These are phyloP conservation scores for Bettongia penicillata DNA, from an alignment of 2,113 vertebrate genomes.

Conservation along the genomic window DNA sequence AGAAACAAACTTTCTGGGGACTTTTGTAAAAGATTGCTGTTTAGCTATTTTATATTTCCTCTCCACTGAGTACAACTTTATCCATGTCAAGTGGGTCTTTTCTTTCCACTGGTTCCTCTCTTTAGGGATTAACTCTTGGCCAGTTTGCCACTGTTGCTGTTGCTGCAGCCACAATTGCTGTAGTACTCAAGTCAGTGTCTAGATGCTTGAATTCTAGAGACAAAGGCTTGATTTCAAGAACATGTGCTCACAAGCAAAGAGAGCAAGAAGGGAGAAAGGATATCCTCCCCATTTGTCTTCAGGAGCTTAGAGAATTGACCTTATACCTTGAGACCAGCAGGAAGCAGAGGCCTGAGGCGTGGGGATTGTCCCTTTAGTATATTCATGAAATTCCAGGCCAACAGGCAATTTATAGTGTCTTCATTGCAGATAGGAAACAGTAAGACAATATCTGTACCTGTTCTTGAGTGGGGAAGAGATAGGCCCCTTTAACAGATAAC, in stretches of 20 bases:
- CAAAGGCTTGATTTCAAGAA: not conserved
- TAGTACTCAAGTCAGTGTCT: not conserved
- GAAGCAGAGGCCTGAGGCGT: not conserved
- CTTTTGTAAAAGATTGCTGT: not conserved
- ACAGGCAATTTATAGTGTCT: not conserved
- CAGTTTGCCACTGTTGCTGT: not conserved
- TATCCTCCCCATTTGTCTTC: not conserved
- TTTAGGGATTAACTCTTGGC: not conserved
- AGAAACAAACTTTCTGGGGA: not conserved
- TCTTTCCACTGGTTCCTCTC: not conserved
- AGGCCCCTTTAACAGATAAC: not conserved
- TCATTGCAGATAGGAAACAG: not conserved
- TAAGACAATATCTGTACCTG: not conserved
- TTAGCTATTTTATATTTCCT: not conserved
- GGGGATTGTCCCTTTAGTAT: not conserved
- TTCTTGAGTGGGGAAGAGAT: not conserved
- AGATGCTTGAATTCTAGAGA: not conserved
- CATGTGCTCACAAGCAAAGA: not conserved
- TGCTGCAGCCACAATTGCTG: not conserved
- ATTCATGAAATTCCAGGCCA: not conserved
- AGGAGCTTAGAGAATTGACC: not conserved
- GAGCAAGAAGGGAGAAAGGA: not conserved
- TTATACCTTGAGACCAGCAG: not conserved
- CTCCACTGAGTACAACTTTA: not conserved
- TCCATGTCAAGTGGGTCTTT: not conserved